Evolutionary conservation across 2,888 invertebrate species (phyloP).

Genomic region (Hirtodrosophila duncani): DNA sequence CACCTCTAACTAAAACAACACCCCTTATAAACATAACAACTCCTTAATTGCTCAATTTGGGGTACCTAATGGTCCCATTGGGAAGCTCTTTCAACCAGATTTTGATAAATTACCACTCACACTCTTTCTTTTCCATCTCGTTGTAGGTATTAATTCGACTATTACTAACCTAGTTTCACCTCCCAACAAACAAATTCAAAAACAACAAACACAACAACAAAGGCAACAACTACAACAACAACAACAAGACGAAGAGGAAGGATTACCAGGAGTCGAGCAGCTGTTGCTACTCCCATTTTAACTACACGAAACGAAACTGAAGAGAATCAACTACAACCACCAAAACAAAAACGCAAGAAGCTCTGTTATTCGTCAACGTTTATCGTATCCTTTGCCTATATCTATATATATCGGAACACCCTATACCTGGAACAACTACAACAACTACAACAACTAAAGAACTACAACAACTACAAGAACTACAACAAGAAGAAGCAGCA

Average conservation of each 20-base stretch:
- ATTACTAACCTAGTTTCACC: conserved; percentile 63
- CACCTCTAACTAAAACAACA: no score
- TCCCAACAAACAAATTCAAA: conserved; percentile 33
- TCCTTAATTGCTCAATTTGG: no score
- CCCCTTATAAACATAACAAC: no score
- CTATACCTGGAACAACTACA: no score
- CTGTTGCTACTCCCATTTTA: conserved; percentile 6
- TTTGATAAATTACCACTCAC: conserved; percentile 1
- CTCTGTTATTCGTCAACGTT: no score
- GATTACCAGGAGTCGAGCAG: conserved; percentile 9
- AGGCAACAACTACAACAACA: conserved; percentile 23
- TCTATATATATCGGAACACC: no score
- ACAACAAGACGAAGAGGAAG: conserved; percentile 15
- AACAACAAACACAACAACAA: conserved; percentile 11
- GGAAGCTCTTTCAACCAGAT: conserved; percentile 30
- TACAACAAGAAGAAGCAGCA: no score
- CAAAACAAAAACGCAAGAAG: background rate
- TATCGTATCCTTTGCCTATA: no score
- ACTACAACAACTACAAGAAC: no score
- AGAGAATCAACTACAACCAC: background rate
- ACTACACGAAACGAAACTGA: background rate
- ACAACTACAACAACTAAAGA: no score
- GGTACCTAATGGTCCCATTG: no score
- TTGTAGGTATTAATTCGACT: conserved; percentile 57
- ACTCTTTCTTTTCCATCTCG: conserved; percentile 1